These are phyloP conservation scores for Serilophus lunatus DNA, from an alignment of 2,113 vertebrate species.

Conservation along the genomic window DNA sequence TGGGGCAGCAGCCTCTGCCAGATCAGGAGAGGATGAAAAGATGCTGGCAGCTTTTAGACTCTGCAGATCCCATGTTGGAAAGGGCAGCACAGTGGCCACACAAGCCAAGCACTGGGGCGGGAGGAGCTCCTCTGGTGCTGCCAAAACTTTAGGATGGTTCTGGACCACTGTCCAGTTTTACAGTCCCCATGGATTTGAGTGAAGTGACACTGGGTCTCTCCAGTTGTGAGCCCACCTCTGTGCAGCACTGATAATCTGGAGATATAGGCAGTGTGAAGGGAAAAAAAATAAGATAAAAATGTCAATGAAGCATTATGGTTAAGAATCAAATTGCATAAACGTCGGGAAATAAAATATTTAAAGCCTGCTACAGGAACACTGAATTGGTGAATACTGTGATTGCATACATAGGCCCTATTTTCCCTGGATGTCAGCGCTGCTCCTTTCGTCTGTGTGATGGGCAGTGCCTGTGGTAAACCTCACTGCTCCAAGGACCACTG, in stretches of 20 bases:
- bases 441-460: fast-evolving
- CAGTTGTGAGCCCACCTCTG: fast-evolving
- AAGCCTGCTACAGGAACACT: neutral
- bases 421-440: neutral
- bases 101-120: neutral
- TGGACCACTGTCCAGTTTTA: fast-evolving
- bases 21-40: neutral
- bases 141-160: neutral
- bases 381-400: neutral
- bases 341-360: slow-evolving; percentile 20
- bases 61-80: neutral
- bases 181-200: neutral
- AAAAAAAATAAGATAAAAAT: neutral
- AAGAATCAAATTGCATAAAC: slow-evolving; percentile 2
- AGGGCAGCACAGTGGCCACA: neutral
- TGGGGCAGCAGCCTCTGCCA: neutral
- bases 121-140: neutral
- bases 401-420: fast-evolving
- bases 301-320: neutral
- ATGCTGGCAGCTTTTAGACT: neutral
- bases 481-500: neutral
- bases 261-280: neutral
- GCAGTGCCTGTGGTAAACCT: neutral
- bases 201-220: neutral
- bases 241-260: neutral